phyloP scores from a whole-genome alignment of 2,888 invertebrate species.

The Apocheima hispidaria region DNA sequence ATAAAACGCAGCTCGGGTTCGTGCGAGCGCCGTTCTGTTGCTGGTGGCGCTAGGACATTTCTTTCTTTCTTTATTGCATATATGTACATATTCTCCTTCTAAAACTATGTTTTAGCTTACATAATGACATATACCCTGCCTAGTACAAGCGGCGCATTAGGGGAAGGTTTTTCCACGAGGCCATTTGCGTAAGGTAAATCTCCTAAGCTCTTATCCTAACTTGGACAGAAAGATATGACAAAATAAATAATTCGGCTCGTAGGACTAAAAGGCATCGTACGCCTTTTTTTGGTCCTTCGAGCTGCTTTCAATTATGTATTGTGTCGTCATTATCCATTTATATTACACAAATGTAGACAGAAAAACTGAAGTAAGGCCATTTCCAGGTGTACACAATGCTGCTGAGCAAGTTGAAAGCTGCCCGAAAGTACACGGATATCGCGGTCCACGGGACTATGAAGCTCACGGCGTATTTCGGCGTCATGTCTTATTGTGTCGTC shows the following conservation, averaged over 20 bases:
- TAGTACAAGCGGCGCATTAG: too few species aligned
- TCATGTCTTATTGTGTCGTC: slow-evolving; percentile 96
- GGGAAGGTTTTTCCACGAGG: too few species aligned
- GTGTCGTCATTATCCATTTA: not conserved
- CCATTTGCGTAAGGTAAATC: too few species aligned
- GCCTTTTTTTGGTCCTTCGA: not conserved
- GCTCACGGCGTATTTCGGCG: slow-evolving; percentile 96
- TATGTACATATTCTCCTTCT: too few species aligned
- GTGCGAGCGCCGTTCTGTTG: too few species aligned
- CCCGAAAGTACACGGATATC: slow-evolving; percentile 94
- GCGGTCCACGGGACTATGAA: slow-evolving; percentile 96
- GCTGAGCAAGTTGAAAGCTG: slow-evolving; percentile 91
- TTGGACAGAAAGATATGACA: not conserved
- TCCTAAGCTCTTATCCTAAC: too few species aligned
- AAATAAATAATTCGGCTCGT: not conserved
- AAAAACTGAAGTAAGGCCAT: not conserved
- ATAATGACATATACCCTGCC: too few species aligned
- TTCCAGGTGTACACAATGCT: slow-evolving; percentile 90
- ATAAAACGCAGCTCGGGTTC: too few species aligned
- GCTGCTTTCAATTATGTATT: not conserved
- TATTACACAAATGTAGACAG: not conserved
- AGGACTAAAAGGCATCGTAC: not conserved
- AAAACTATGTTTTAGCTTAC: too few species aligned
- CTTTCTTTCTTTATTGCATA: too few species aligned
- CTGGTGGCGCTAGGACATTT: too few species aligned